Conservation (phyloP, 2,797 vertebrate species). For the Anolis apletophallus region DNA sequence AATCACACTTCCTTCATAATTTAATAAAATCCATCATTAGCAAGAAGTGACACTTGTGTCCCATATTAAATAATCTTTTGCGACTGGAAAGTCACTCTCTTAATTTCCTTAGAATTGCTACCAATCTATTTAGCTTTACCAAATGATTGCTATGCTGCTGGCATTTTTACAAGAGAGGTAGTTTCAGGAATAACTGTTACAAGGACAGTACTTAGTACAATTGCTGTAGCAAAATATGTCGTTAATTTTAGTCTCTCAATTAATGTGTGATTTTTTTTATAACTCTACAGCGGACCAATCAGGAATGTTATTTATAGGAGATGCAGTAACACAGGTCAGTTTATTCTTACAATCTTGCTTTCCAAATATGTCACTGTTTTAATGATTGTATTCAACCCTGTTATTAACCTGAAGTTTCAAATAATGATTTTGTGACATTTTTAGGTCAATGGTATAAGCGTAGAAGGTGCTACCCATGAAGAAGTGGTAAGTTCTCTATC, state of each 20-base stretch:
- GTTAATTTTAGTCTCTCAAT: slow-evolving; percentile 40
- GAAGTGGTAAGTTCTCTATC: slow-evolving; percentile 90
- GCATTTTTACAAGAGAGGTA: slow-evolving; percentile 42
- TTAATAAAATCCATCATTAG: slow-evolving; percentile 59
- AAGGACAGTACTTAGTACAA: slow-evolving; percentile 27
- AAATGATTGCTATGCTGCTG: slow-evolving; percentile 8
- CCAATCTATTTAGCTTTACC: slow-evolving; percentile 29
- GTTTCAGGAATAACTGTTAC: slow-evolving; percentile 29
- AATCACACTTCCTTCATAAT: slow-evolving; percentile 49
- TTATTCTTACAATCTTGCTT: slow-evolving; percentile 32
- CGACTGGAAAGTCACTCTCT: slow-evolving; percentile 43
- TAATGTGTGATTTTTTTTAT: slow-evolving; percentile 70
- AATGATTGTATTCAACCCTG: slow-evolving; percentile 34
- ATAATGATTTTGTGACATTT: slow-evolving; percentile 48
- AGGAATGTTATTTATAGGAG: slow-evolving; percentile 93
- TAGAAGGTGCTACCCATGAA: slow-evolving; percentile 90
- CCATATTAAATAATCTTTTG: slow-evolving; percentile 38
- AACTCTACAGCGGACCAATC: slow-evolving; percentile 89
- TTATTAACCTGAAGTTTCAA: slow-evolving; percentile 24
- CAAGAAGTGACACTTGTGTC: slow-evolving; percentile 47
- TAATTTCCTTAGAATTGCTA: slow-evolving; percentile 51
- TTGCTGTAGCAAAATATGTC: slow-evolving; percentile 27
- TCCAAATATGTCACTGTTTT: slow-evolving; percentile 19
- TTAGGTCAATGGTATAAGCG: slow-evolving; percentile 95
- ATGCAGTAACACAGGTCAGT: slow-evolving; percentile 93